These are phyloP conservation scores for Emberiza fucata DNA, from an alignment of 2,113 vertebrate species.

Conservation along the genomic window DNA sequence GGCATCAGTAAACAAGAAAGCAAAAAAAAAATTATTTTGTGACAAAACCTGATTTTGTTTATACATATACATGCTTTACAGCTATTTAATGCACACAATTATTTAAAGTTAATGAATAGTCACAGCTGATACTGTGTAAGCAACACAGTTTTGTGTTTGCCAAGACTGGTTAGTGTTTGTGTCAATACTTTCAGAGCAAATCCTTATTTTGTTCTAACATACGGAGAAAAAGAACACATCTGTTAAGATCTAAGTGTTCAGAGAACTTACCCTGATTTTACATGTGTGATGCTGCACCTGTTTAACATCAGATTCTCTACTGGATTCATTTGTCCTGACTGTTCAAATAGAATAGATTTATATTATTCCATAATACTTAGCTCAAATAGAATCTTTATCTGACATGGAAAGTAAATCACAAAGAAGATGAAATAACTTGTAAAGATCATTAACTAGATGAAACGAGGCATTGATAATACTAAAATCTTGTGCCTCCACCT, in stretches of 20 bases:
- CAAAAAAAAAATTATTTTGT: neutral
- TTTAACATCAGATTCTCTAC: neutral
- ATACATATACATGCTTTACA: neutral
- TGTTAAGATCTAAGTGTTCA: neutral
- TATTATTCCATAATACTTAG: neutral
- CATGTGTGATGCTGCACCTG: neutral
- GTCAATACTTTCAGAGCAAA: neutral
- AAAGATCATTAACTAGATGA: neutral
- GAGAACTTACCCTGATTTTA: neutral
- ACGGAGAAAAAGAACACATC: neutral
- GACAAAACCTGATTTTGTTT: neutral
- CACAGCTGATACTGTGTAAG: neutral
- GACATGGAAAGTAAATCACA: neutral
- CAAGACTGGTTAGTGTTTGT: neutral
- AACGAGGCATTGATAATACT: neutral
- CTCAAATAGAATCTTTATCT: neutral
- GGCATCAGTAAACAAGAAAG: conserved; percentile 4
- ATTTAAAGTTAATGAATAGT: neutral
- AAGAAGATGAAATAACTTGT: neutral
- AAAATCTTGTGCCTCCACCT: neutral
- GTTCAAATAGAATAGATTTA: neutral
- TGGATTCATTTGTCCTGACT: neutral
- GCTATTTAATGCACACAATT: neutral
- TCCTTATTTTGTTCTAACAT: neutral
- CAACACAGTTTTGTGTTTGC: neutral